Percentiles rank a stretch among this genome's conserved stretches.
These are phyloP conservation scores for Myotis lucifugus DNA, from an alignment of 2,113 vertebrate species.

Conservation along the genomic window DNA sequence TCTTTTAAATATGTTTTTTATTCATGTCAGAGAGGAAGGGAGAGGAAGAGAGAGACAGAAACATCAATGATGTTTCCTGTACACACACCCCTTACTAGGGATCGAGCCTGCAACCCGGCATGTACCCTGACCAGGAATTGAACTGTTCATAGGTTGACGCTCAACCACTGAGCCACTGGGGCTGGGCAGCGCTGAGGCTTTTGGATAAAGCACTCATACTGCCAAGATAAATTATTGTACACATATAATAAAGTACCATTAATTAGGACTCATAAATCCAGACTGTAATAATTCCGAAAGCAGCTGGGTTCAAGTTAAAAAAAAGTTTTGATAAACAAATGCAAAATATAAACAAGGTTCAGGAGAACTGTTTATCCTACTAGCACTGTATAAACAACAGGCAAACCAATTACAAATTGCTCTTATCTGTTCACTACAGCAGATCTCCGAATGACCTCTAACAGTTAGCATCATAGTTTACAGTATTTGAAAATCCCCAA, in stretches of 20 bases:
- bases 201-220: background rate
- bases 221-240: conserved; percentile 57
- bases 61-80: too few relatives aligned
- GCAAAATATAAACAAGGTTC: conserved; percentile 77
- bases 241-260: conserved; percentile 36
- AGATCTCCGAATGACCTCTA: conserved; percentile 42
- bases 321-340: conserved; percentile 75
- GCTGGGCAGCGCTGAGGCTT: background rate
- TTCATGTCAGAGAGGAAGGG: background rate
- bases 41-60: too few relatives aligned
- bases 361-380: conserved; percentile 71
- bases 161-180: too few relatives aligned
- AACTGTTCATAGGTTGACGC: too few relatives aligned
- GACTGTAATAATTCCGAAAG: conserved; percentile 62
- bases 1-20: too few relatives aligned
- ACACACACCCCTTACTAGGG: too few relatives aligned
- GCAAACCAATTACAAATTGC: conserved; percentile 34
- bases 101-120: too few relatives aligned
- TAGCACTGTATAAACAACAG: conserved; percentile 64
- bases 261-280: conserved; percentile 59
- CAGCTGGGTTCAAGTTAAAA: conserved; percentile 70
- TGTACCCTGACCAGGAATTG: too few relatives aligned
- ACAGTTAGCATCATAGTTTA: background rate
- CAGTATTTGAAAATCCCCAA: conserved; percentile 22
- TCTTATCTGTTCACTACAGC: conserved; percentile 56